phyloP scores from a whole-genome alignment of 2,113 vertebrate species.

The Bagarius yarrelli region DNA sequence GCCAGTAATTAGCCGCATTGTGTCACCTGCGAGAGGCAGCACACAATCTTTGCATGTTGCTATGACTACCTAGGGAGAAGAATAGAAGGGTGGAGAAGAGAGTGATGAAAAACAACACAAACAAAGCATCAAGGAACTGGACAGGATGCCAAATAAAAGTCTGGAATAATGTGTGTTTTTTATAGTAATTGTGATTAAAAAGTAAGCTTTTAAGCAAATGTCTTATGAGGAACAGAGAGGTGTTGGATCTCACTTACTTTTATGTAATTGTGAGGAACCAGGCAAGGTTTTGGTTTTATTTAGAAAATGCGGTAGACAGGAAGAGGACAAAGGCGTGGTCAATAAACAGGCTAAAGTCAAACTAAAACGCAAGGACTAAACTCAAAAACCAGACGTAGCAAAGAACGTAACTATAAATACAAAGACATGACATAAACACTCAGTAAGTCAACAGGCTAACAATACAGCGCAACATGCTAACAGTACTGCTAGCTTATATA shows the following conservation, averaged over 20 bases:
- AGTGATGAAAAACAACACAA: conserved; percentile 28
- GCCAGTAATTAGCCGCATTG: conserved; percentile 74
- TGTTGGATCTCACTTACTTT: not conserved
- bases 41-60: conserved; percentile 64
- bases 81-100: conserved; percentile 36
- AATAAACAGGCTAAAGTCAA: too few relatives aligned
- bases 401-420: too few relatives aligned
- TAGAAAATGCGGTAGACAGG: too few relatives aligned
- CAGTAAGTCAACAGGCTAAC: too few relatives aligned
- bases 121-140: conserved; percentile 24
- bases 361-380: too few relatives aligned
- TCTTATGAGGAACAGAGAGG: not conserved
- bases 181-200: not conserved
- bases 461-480: too few relatives aligned
- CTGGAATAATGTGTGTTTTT: not conserved
- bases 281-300: not conserved
- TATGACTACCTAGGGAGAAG: conserved; percentile 68
- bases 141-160: conserved; percentile 29
- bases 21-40: conserved; percentile 71
- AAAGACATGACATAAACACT: too few relatives aligned
- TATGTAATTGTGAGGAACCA: too few relatives aligned
- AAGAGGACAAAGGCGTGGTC: too few relatives aligned
- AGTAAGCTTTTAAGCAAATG: not conserved
- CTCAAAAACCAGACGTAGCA: too few relatives aligned
- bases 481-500: too few relatives aligned